Conservation (phyloP, 2,113 vertebrate genomes). For the Sclerurus mexicanus region DNA sequence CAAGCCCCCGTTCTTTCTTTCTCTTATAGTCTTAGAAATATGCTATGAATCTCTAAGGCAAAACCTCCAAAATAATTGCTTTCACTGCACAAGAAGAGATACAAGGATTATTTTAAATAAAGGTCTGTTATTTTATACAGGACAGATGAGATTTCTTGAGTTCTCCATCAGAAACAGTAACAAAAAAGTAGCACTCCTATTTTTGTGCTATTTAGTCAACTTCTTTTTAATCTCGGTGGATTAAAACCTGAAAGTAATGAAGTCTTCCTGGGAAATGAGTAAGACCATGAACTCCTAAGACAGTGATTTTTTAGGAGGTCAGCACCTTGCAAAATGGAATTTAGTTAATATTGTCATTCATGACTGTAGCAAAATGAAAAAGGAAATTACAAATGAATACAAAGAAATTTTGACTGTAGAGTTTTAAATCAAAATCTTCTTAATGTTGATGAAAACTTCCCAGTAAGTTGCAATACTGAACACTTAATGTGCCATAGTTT, state of each 20-base stretch:
- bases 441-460: constrained; percentile 24
- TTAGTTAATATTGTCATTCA: not conserved
- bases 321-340: not conserved
- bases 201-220: not conserved
- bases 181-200: not conserved
- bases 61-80: not conserved
- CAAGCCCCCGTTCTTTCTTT: not conserved
- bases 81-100: not conserved
- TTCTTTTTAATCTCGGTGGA: not conserved
- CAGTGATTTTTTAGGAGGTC: not conserved
- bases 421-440: not conserved
- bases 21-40: not conserved
- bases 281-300: not conserved
- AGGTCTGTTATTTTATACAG: not conserved
- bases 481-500: not conserved
- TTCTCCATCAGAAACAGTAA: not conserved
- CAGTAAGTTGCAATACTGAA: not conserved
- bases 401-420: not conserved
- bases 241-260: not conserved
- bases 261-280: not conserved
- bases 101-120: not conserved
- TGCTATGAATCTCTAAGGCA: not conserved
- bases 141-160: not conserved
- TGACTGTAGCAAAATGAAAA: not conserved
- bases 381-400: constrained; percentile 23